Percentiles rank a stretch among this genome's conserved stretches.
phyloP scores from a whole-genome alignment of 2,797 vertebrate species.

The Gymnoscopelus microlampas region DNA sequence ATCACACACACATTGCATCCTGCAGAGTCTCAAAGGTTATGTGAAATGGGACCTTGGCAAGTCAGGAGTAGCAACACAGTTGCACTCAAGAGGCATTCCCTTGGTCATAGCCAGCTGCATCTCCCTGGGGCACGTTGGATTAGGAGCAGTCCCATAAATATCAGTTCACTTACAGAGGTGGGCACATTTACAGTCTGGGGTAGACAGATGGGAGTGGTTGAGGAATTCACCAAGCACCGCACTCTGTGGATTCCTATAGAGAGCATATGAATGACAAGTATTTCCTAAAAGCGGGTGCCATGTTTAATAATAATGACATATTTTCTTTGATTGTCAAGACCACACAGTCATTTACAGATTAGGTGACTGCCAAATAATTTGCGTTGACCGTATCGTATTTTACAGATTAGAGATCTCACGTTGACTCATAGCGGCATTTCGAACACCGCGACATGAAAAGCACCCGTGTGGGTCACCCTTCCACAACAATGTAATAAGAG shows the following conservation, averaged over 20 bases:
- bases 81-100: background rate
- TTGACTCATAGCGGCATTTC: slow-evolving; percentile 28
- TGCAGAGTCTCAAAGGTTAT: slow-evolving; percentile 46
- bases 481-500: slow-evolving; percentile 70
- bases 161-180: background rate
- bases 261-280: too few relatives aligned
- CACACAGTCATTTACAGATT: too few relatives aligned
- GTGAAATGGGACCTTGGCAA: slow-evolving; percentile 19
- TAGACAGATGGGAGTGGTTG: background rate
- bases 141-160: too few relatives aligned
- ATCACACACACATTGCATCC: background rate
- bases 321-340: too few relatives aligned
- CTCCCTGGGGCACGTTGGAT: slow-evolving; percentile 68
- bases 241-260: too few relatives aligned
- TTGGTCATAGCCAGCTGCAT: slow-evolving; percentile 35
- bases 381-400: too few relatives aligned
- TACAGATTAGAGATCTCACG: background rate
- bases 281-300: too few relatives aligned
- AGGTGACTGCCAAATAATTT: too few relatives aligned
- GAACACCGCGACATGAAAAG: slow-evolving; percentile 32
- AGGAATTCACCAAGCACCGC: background rate
- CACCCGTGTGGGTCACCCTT: slow-evolving; percentile 46
- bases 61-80: slow-evolving; percentile 16
- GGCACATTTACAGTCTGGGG: slow-evolving; percentile 7
- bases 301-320: background rate